A percentile compares a stretch with the other conserved stretches of the same genome.
These are phyloP conservation scores for Choristoneura rosaceana DNA, from an alignment of 2,888 invertebrate genomes.

Conservation along the genomic window DNA sequence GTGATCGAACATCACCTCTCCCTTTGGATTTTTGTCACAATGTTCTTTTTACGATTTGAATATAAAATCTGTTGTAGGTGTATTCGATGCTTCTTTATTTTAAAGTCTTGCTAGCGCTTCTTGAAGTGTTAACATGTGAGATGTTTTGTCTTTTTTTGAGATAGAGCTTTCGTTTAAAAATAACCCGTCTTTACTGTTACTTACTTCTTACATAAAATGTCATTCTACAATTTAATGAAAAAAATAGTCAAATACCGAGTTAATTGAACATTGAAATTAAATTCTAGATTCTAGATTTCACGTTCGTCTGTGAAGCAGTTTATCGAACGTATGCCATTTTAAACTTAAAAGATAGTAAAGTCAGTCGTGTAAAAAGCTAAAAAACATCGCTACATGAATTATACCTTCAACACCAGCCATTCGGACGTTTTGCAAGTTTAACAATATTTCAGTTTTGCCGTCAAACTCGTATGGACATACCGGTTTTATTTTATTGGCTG, in stretches of 20 bases:
- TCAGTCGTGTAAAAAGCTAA: slow-evolving; percentile 15
- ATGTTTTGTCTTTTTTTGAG: neutral
- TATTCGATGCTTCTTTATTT: slow-evolving; percentile 25
- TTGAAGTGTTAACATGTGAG: slow-evolving; percentile 3
- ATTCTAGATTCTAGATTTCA: neutral
- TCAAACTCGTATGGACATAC: slow-evolving; percentile 57
- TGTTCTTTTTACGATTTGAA: slow-evolving; percentile 72
- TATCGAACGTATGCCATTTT: neutral
- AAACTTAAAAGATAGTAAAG: neutral
- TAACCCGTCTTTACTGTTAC: too few relatives aligned
- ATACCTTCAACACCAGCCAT: slow-evolving; percentile 53
- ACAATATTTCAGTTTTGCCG: slow-evolving; percentile 74
- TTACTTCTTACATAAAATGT: too few relatives aligned
- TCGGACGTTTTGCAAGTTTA: slow-evolving; percentile 76
- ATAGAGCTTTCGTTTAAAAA: neutral
- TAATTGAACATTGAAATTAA: too few relatives aligned
- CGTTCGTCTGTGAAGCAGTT: neutral
- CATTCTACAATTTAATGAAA: too few relatives aligned
- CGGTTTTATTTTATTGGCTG: slow-evolving; percentile 67
- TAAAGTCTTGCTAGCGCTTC: slow-evolving; percentile 11
- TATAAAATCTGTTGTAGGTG: slow-evolving; percentile 53
- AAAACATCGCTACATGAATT: slow-evolving; percentile 21
- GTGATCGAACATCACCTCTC: slow-evolving; percentile 67
- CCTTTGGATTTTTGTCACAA: slow-evolving; percentile 75
- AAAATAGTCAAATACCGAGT: too few relatives aligned